These are phyloP conservation scores for Sphinx pinastri DNA, from an alignment of 2,888 invertebrate species.

Conservation along the genomic window DNA sequence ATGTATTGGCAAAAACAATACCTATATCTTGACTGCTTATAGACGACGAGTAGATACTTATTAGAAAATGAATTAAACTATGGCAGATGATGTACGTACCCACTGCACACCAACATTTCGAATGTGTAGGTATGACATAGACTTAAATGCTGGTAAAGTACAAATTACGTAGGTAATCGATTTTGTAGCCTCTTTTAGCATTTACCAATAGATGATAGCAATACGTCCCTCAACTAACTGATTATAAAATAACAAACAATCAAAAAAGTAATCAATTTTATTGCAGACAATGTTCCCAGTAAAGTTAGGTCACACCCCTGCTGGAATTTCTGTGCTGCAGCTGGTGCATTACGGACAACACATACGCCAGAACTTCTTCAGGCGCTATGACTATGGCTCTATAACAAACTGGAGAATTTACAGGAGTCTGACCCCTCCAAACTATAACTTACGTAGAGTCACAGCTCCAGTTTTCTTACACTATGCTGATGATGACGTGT, in stretches of 20 bases:
- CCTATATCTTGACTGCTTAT: too few relatives aligned
- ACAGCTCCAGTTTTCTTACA: constrained; percentile 84
- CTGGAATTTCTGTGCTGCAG: constrained; percentile 87
- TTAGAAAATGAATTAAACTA: too few relatives aligned
- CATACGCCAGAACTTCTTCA: constrained; percentile 73
- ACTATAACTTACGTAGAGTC: constrained; percentile 79
- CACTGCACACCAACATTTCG: too few relatives aligned
- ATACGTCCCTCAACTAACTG: too few relatives aligned
- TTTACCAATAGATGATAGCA: too few relatives aligned
- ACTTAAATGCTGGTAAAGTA: too few relatives aligned
- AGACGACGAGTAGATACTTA: too few relatives aligned
- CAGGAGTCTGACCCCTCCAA: constrained; percentile 77
- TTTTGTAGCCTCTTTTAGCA: too few relatives aligned
- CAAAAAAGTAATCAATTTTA: constrained; percentile 23
- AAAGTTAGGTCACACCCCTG: constrained; percentile 86
- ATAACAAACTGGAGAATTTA: constrained; percentile 79
- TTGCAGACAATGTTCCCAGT: constrained; percentile 86
- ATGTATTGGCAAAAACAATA: too few relatives aligned
- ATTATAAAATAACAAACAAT: not conserved
- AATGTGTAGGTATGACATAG: too few relatives aligned
- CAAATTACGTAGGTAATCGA: too few relatives aligned
- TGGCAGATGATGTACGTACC: too few relatives aligned
- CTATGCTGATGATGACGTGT: constrained; percentile 85
- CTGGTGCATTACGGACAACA: constrained; percentile 88
- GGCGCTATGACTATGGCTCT: constrained; percentile 80